Base-by-base conservation (phyloP, 2,888 invertebrate species). In the Eupithecia subfuscata region DNA sequence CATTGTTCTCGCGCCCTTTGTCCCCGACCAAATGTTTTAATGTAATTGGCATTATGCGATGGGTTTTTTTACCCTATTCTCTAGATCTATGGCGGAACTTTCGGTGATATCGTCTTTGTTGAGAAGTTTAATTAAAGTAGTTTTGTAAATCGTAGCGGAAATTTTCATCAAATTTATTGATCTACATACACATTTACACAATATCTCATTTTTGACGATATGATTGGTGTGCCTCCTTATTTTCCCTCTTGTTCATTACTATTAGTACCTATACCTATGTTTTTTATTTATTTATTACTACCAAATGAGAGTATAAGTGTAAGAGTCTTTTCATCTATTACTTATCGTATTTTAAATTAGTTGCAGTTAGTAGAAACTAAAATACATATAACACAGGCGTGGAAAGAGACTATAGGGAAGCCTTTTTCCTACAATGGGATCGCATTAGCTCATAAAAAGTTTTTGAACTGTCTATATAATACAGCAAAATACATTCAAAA, bases 11-110 rank as follows among this genome's bases (percentile, higher is more conserved):
- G 84, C 89, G 92, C 91, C 94, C 94, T 93, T 94, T 93, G 94
- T 93, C 90, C 92, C 89, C 87, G 84, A 84, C 88, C 91, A 91
- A 94, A 94, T 94, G 94, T 95, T 95, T 95, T 95, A 95, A 95
- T 95, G 95, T 95, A 95, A 95, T 95, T 95, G 95, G 93, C 95
- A 93, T 94, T 93, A 92, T 92, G 89, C 88, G 87, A 89, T 86
- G 85, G 85, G 83, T 85, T 90, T 91, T n/a, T 91, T 92, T 90
- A 88, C 87, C 86, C 87, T 82, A 84, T 84, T 86, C 83, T 83
- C 83, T 74, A 79, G 80, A 84, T 80, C 82, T 82, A 67, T 67
- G 65, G n/a, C 83, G 80, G 82, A 84, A 85, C 83, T 85, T 87
- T 86, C 72, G 79, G 79, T 81, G 84, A 83, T 83, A 65, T 80